Evolutionary conservation across 2,888 invertebrate species (phyloP), one percentile per base, ranked within the genome.

Genomic region (Stenodera caucasica): DNA sequence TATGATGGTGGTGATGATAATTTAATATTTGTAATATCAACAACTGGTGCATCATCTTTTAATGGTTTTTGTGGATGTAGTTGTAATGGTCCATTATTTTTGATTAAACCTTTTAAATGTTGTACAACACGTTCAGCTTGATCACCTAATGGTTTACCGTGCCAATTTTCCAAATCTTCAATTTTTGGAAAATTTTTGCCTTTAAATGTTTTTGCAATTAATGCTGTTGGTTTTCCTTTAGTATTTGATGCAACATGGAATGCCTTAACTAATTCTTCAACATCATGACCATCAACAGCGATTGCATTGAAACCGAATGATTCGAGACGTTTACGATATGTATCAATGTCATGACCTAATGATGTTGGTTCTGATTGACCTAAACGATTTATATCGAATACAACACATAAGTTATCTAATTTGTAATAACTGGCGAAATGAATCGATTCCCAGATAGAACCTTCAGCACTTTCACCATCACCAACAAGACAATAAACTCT

Each of bases 381-480:
- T 49, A 99, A 85, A 50, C 99, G 88, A 82, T 99, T 99, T 45
- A 99, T 88, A 80, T 99, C 99, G 76, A 99, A 93, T 76, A 99
- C 92, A 23, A 96, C 95, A 60, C 96, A 96, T 35, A 99, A 84
- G 83, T 99, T 99, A 82, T 98, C 97, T 55, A 99, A 85, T 67
- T 95, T 91, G 84, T 99, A 98, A 81, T 92, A 87, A 63, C 94
- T 91, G 52, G 96, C 94, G 82, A 99, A 99, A 75, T 96, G 90
- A 64, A 98, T 84, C 0, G 97, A 96, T 83, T 98, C 98, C 98
- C 98, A 98, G 67, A 98, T 87, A 51, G 96, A 96, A 60, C 99
- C 99, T 83, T 99, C 99, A 0, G 98, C 97, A 57, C 95, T 92
- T 83, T 99, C 99, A 6, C 99, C 99, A 83, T 99, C 99, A 11